Evolutionary conservation across 2,888 invertebrate genomes (phyloP), one percentile per base, ranked within the genome.

Genomic region (Deilephila porcellus): DNA sequence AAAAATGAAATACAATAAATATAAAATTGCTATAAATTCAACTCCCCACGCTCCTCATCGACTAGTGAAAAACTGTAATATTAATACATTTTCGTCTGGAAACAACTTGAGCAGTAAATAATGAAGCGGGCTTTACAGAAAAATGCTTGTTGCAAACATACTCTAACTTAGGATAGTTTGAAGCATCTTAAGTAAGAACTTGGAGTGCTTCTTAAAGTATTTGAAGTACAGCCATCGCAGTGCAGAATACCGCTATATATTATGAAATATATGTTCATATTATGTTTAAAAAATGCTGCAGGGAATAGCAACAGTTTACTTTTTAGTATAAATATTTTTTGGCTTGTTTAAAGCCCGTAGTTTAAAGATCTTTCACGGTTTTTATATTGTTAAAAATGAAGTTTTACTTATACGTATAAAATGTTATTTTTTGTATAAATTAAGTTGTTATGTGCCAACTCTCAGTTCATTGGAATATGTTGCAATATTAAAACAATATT

Each of bases 141-240:
- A 78, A 80, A 77, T 74, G 72, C 56, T 77, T 73, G 74, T 78
- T 76, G 77, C 75, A 77, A 77, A 81, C 76, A 77, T 80, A 77
- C 80, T 78, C 75, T 74, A 71, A 79, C 53, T 70, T 70, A 82
- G 78, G 82, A 79, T 73, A 76, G 76, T 82, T 77, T 72, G 59
- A 64, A 81, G 77, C 79, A 80, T 78, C 77, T 78, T 76, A 77
- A 74, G 77, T 80, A 79, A 80, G 74, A 81, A 83, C 77, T 81
- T 80, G 75, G 78, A 83, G 82, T 80, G 82, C 79, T 85, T 82
- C 75, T 79, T 72, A 77, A 82, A 81, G 80, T 82, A 84, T 83
- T 83, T 78, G 76, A 78, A 83, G 79, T 82, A 81, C 76, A 81
- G 79, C 78, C 78, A 77, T 74, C 75, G 79, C 78, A 81, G 83